A percentile compares a stretch with the other conserved stretches of the same genome.
These are phyloP conservation scores for Acanthopleura granulata DNA, from an alignment of 2,888 invertebrate genomes.

Conservation along the genomic window DNA sequence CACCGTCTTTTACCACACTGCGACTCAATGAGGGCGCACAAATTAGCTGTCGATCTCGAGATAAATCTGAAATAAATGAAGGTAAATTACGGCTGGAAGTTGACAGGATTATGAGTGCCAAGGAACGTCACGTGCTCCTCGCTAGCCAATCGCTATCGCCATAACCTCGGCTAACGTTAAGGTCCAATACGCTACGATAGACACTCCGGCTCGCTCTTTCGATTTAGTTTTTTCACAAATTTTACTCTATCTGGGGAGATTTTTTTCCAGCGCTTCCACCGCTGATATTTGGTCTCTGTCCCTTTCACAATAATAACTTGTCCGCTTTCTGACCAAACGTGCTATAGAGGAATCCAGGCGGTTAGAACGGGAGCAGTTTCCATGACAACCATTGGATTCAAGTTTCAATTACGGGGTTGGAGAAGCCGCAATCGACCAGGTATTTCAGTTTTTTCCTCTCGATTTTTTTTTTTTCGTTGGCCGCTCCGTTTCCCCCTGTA, in stretches of 20 bases:
- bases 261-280: no score
- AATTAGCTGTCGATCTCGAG: slow-evolving; percentile 62
- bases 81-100: slow-evolving; percentile 59
- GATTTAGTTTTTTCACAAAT: no score
- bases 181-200: no score
- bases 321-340: no score
- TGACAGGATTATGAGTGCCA: slow-evolving; percentile 59
- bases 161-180: neutral
- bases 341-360: neutral
- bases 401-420: neutral
- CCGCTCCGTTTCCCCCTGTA: no score
- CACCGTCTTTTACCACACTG: slow-evolving; percentile 20
- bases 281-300: no score
- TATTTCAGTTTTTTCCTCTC: slow-evolving; percentile 3
- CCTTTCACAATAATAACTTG: no score
- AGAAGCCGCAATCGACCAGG: slow-evolving; percentile 1
- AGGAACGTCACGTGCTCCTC: slow-evolving; percentile 52
- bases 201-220: no score
- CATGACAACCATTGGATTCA: neutral
- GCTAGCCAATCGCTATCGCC: slow-evolving; percentile 42
- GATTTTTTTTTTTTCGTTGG: neutral
- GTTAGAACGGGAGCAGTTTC: neutral
- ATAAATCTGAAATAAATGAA: slow-evolving; percentile 67
- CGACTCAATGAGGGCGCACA: slow-evolving; percentile 45
- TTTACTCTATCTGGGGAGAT: no score